Base-by-base conservation (phyloP, 2,888 invertebrate species). In the Nomada goodeniana region DNA sequence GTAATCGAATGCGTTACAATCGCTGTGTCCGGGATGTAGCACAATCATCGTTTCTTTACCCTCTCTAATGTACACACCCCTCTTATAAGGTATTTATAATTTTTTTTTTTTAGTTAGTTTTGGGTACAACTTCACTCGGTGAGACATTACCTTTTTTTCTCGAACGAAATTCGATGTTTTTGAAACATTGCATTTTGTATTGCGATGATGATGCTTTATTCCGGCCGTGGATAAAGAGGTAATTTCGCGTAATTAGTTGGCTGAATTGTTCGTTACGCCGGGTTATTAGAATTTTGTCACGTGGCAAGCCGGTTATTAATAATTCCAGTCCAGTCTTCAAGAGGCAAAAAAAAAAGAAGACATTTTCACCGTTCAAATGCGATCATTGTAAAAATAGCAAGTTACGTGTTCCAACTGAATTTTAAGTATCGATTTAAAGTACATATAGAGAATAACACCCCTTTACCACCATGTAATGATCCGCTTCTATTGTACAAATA, bases 1-100 rank as follows among this genome's bases (percentile, higher is more conserved):
- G 71, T 89, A 88, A 86, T 88, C 69, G 78, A 82, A 79, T 70
- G 78, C 74, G 80, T 82, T 72, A 73, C 60, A 65, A 76, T 53
- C 29, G 61, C 80, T 80, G 65, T 80, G 88, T 29, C 77, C 81
- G 72, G 52, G 78, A 86, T 67, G 69, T 44, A 65, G 78, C 84
- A 77, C 82, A 69, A 50, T 80, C 68, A 55, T 79, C 68, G 74
- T 42, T 50, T 29, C 42, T 11, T 68, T 72, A 23, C 63, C 23
- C 20, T 29, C 13, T 50, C n/a, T 50, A 26, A 10, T 15, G 5
- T 29, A 36, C 10, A 67, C 29, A 36, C 11, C 18, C 60, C 26
- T 63, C 20, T 3, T 23, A 9, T n/a, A 50, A 67, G 4, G 23
- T 61, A 63, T 11, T 9, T 18, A 20, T 29, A 15, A 50, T 44